Conservation (phyloP, 2,797 vertebrate species). For the Acipenser ruthenus region DNA sequence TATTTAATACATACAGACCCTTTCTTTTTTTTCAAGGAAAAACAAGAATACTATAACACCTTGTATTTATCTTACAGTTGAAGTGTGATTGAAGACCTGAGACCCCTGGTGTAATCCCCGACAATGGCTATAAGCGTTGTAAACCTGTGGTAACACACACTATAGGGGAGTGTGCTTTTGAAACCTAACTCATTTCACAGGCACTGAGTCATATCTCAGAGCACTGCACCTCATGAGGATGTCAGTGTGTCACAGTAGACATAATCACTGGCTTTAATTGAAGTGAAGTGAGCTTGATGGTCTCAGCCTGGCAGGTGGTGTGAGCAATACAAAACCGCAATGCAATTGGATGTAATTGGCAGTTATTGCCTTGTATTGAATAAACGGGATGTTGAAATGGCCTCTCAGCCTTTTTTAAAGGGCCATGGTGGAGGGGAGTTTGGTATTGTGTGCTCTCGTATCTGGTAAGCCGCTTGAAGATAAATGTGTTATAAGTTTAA, state of each 20-base stretch:
- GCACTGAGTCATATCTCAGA: constrained; percentile 7
- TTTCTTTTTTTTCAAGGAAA: background rate
- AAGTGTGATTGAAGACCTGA: constrained; percentile 3
- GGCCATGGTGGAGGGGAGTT: background rate
- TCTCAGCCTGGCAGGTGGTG: constrained; percentile 7
- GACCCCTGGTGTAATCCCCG: no score
- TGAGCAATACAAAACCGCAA: constrained; percentile 10
- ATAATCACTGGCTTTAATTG: constrained; percentile 1
- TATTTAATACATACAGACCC: background rate
- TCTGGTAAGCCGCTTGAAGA: no score
- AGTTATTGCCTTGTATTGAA: background rate
- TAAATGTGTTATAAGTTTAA: no score
- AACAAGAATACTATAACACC: background rate
- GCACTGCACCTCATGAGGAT: background rate
- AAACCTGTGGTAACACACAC: background rate
- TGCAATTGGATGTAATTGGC: background rate
- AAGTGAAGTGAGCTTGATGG: constrained; percentile 1
- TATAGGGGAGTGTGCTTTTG: constrained; percentile 4
- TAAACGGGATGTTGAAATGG: background rate
- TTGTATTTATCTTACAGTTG: constrained; percentile 2
- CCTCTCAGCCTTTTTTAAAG: background rate
- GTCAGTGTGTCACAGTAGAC: background rate
- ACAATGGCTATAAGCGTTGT: no score
- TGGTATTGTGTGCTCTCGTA: background rate
- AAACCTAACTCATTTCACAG: constrained; percentile 12